Base-by-base conservation (phyloP, 2,113 vertebrate species). In the Laticauda laticaudata region DNA sequence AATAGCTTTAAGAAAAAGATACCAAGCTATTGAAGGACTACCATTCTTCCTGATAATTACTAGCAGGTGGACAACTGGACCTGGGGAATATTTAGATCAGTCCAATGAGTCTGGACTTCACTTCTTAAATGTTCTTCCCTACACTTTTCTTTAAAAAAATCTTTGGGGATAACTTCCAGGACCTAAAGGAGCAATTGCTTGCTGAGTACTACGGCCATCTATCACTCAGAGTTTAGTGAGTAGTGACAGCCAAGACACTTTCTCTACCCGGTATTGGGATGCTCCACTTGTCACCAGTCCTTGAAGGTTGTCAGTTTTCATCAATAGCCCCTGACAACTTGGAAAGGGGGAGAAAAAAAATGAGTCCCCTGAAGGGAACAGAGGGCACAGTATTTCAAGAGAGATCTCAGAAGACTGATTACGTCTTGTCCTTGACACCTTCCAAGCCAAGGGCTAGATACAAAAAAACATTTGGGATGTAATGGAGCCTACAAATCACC, bases 401-500 rank as follows among this genome's bases (percentile, higher is more conserved):
- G 93, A 81, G 7, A 94, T 97, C 95, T 96, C 96, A 95, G 94
- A 97, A 98, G 96, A 97, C 94, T 97, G 97, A 97, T 98, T 97
- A 97, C 94, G 96, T 96, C 96, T 97, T 96, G 95, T 96, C 97
- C 97, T 98, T 98, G 97, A 97, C 97, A 97, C 94, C 87, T 91
- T 97, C 94, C 88, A 90, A 97, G 97, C 97, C 97, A 97, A 97
- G 92, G 97, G 97, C 96, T 97, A 97, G 97, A 97, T 96, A 95
- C 95, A 39, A 95, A 96, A 93, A 95, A 97, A 93, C 93, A 94
- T 96, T 97, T 97, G 96, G 95, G 89, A 96, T 97, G 95, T 97
- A 97, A 97, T 96, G 96, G 95, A 96, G 95, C 96, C 97, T 97
- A 97, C 97, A 98, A 98, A 97, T 98, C 96, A 97, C 94, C 3